Evolutionary conservation across 2,113 vertebrate species (phyloP), one percentile per base, ranked within the genome.

Genomic region (Craseonycteris thonglongyai): DNA sequence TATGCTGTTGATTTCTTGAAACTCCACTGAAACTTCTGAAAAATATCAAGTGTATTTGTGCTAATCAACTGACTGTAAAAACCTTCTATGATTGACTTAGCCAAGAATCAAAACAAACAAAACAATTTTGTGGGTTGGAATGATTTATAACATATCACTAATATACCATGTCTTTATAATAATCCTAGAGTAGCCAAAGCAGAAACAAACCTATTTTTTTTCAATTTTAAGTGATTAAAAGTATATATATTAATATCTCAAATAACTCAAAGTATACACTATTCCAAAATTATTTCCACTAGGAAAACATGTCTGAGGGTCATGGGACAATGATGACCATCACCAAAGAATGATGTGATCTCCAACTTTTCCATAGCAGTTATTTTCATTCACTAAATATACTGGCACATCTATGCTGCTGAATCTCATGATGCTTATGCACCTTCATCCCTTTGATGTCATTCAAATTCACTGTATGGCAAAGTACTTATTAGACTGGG

Each of bases 311-410:
- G 95, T 93, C 79, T 93, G 38, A 61, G 35, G 12, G 56, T 84
- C 6, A 40, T 0, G 63, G 7, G 38, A 13, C 4, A 51, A 42
- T 65, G 58, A 83, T 8, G 3, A 59, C 16, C 24, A 68, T 69
- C 78, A 91, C 15, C 40, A 45, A 89, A 63, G 18, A 65, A 66
- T 74, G 26, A 56, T 74, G 15, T 74, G 15, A 78, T 35, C 10
- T 83, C 74, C 84, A 68, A 45, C 63, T 68, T 90, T 92, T 47
- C 45, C 7, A 15, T 24, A 72, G 68, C 14, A 92, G 24, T 49
- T 54, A 47, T 80, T 95, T 80, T 75, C n/a, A 87, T 78, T 94
- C n/a, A 68, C 28, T 78, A 91, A 91, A 81, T 40, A 71, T 5
- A 38, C 26, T 51, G 72, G 35, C 59, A 86, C 30, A 82, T 47